phyloP scores from a whole-genome alignment of 1,140 invertebrate species.

The Argopecten irradians region DNA sequence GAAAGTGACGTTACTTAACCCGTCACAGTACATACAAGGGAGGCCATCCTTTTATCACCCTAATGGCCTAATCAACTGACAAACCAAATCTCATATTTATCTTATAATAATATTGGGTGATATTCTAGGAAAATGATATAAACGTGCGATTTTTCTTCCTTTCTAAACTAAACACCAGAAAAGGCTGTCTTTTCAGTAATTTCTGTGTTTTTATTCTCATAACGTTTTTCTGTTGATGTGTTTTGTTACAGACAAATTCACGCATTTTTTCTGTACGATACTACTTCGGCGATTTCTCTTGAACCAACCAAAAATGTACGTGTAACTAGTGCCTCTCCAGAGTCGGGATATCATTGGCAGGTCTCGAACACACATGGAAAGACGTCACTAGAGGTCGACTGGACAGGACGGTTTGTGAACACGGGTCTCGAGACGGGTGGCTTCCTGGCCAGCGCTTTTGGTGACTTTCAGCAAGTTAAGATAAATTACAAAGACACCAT shows the following conservation, averaged over 20 bases:
- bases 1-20: no score
- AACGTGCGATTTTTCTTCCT: no score
- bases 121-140: no score
- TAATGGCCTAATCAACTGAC: no score
- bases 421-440: not conserved
- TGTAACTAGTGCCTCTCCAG: not conserved
- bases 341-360: not conserved
- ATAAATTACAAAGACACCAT: not conserved
- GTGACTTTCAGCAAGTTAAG: not conserved
- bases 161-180: no score
- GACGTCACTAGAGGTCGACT: not conserved
- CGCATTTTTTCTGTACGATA: not conserved
- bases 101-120: no score
- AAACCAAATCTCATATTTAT: no score
- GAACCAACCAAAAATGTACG: not conserved
- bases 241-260: not conserved
- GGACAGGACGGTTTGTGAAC: not conserved
- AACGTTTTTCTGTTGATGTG: no score
- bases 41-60: no score
- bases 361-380: not conserved
- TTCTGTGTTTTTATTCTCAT: no score
- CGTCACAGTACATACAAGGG: no score
- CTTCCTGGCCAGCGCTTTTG: not conserved
- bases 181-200: no score
- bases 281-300: not conserved